These are phyloP conservation scores for Latrodectus geometricus DNA, from an alignment of 1,140 invertebrate genomes.

Conservation along the genomic window DNA sequence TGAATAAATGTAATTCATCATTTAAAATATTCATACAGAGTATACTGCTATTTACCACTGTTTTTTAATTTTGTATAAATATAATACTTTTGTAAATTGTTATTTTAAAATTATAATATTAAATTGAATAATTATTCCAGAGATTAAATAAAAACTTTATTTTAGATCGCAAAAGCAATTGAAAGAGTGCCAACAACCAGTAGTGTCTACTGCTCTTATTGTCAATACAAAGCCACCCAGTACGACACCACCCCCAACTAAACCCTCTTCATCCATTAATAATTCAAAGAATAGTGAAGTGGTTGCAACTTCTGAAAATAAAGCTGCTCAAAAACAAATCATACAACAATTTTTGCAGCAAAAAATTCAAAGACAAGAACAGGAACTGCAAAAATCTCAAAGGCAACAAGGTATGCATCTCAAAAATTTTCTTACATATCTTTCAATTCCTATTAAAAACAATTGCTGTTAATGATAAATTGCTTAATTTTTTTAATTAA, in stretches of 20 bases:
- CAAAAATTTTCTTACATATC: neutral
- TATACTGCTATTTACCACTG: too few species aligned
- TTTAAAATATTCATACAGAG: too few species aligned
- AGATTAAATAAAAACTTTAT: neutral
- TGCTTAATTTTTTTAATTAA: too few species aligned
- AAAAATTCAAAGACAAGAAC: conserved; percentile 72
- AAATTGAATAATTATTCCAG: too few species aligned
- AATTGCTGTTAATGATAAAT: too few species aligned
- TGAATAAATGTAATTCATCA: too few species aligned
- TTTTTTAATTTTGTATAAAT: too few species aligned
- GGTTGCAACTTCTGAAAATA: conserved; percentile 60
- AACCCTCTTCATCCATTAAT: neutral
- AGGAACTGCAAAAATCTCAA: conserved; percentile 71
- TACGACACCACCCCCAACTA: neutral
- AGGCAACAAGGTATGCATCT: conserved; percentile 53
- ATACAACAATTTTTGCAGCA: conserved; percentile 79
- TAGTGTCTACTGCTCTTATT: conserved; percentile 11
- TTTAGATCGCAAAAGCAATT: conserved; percentile 64
- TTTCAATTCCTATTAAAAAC: too few species aligned
- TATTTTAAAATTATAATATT: too few species aligned
- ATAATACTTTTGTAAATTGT: too few species aligned
- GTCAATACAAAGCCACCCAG: neutral
- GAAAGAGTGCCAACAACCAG: conserved; percentile 59
- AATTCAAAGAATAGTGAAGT: neutral
- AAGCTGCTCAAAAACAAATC: conserved; percentile 72